Evolutionary conservation across 1,140 invertebrate genomes (phyloP), one percentile per base, ranked within the genome.

Genomic region (Aricia agestis): DNA sequence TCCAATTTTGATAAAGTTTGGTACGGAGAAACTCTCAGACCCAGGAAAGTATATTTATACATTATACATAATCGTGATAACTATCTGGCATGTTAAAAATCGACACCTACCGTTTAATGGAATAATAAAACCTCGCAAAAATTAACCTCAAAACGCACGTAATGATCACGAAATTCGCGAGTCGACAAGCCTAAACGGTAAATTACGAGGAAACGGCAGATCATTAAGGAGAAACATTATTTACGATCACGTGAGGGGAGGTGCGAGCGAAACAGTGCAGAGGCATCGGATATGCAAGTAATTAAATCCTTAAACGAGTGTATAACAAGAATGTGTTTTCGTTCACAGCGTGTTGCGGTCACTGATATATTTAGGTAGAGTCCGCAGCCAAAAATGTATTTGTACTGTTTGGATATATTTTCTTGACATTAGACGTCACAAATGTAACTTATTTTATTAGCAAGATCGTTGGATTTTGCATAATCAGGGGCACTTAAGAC

Each of bases 251-350:
- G 82, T 78, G 81, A 74, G 77, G 67, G 71, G 71, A 73, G 68
- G 69, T 67, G 71, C 74, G 69, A 78, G 69, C 71, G 76, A 32
- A 59, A 69, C 52, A 36, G 57, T 69, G 57, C 57, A 63, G 66
- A 68, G 66, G 52, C 61, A 74, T 65, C 78, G 65, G 75, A 80
- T 82, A 80, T 82, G 78, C 82, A 86, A 82, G 82, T 89, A 89
- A 90, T 90, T 87, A 88, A 87, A 90, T 84, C 77, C 79, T 85
- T 87, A 85, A 88, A 87, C 81, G 82, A 85, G 82, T 89, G 85
- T 88, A 85, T 89, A 85, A 87, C 82, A 84, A 86, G 83, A 83
- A 82, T 83, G 72, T 82, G 80, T 81, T 83, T 86, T 77, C 72
- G 68, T 42, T 36, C 76, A 70, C 78, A 77, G 76, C 79, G 74